Conservation (phyloP, 2,888 invertebrate genomes). For the Pasiphila rectangulata region DNA sequence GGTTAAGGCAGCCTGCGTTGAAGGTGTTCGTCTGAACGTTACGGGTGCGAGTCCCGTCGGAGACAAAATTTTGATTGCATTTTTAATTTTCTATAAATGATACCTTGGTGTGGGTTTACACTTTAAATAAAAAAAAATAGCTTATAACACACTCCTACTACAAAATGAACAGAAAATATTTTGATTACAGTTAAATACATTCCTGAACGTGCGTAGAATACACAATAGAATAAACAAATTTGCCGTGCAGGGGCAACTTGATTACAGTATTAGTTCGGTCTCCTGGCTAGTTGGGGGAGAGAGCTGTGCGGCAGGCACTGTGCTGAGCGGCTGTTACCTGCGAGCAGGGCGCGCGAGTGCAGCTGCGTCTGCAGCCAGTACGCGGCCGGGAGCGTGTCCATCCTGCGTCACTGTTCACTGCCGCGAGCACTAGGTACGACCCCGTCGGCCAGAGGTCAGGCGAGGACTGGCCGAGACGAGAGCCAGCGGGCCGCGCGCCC, state of each 20-base stretch:
- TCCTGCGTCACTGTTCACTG: constrained; percentile 20
- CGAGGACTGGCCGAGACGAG: constrained; percentile 50
- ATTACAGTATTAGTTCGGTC: not conserved
- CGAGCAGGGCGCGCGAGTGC: constrained; percentile 54
- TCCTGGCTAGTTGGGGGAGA: not conserved
- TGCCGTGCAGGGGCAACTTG: not conserved
- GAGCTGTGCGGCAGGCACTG: not conserved
- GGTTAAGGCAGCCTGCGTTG: too few relatives aligned
- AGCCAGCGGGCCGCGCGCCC: constrained; percentile 29
- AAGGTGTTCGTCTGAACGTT: too few relatives aligned
- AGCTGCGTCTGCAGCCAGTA: constrained; percentile 54
- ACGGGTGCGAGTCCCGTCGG: too few relatives aligned
- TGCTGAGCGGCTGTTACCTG: constrained; percentile 39
- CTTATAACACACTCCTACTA: not conserved
- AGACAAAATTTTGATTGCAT: too few relatives aligned
- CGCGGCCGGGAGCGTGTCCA: constrained; percentile 49
- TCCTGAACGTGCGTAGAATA: not conserved
- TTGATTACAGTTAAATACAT: not conserved
- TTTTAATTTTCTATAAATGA: too few relatives aligned
- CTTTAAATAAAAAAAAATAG: too few relatives aligned
- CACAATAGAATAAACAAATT: not conserved
- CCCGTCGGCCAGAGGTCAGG: constrained; percentile 67
- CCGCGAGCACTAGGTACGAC: too few relatives aligned
- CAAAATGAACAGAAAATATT: not conserved
- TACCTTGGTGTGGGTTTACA: too few relatives aligned